Evolutionary conservation across 1,140 invertebrate species (phyloP), one percentile per base, ranked within the genome.

Genomic region (Tetragnatha versicolor): DNA sequence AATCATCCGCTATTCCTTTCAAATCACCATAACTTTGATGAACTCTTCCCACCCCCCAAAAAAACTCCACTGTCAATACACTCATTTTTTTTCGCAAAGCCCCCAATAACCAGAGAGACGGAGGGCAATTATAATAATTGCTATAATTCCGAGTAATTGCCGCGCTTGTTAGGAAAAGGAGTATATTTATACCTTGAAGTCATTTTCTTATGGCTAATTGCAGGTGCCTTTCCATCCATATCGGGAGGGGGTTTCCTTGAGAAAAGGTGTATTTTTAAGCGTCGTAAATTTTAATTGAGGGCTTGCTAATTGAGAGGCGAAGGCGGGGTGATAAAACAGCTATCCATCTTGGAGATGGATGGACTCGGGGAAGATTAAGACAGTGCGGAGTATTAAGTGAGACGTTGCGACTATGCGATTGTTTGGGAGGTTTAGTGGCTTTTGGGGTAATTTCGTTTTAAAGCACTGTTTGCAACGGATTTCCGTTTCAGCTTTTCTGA

Each of bases 141-240:
- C 60, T 63, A 63, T 63, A 63, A 63, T 63, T 63, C 25, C 42
- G 60, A 33, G 42, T 63, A 63, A 63, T 63, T 63, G 37, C 60
- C 60, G 37, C n/a, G n/a, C 60, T 63, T 63, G 60, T 63, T 63
- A 63, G 35, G 35, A n/a, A n/a, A n/a, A n/a, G n/a, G n/a, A n/a
- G 35, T 63, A 63, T 63, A 63, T 63, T 63, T 63, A 63, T 63
- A 63, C 60, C 42, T 63, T 20, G 33, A 63, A 63, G 60, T 63
- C 60, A 63, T 63, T 63, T 63, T 63, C 60, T 63, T 63, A 63
- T 63, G 60, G 60, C 60, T 63, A 63, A 63, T 63, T 63, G 42
- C 60, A 37, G 42, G 33, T 63, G 60, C 60, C 42, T 63, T 63
- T 63, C 29, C 10, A 51, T 25, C 31, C 29, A 35, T 10, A 45